Evolutionary conservation across 2,888 invertebrate species (phyloP), one percentile per base, ranked within the genome.

Genomic region (Drosophila barbarae): DNA sequence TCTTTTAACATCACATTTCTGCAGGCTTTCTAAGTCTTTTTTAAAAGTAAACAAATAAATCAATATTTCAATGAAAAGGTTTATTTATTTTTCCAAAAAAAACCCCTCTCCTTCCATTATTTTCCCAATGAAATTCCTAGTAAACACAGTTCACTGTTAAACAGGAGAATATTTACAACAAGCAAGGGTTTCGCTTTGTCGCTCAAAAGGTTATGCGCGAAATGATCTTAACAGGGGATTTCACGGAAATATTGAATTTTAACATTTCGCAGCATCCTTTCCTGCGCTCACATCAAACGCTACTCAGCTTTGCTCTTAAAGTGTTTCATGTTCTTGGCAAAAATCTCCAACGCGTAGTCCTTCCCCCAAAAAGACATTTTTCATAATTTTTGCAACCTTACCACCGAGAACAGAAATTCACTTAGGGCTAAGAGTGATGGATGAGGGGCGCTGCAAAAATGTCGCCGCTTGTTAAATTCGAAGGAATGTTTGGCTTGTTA

Each of bases 401-500:
- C 44, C 74, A 53, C 44, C 72, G 41, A 36, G 60, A 56, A 39
- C 59, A 72, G 60, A 76, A 79, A 73, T 71, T 83, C 81, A 77
- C 75, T 80, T 70, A 69, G 64, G 42, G 38, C 56, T 34, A 59
- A 69, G 49, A 44, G 44, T 41, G 69, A 39, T 50, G 35, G 28
- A 42, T 69, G 47, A 30, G 59, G 34, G 30, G 30, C 49, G 26
- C 49, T 53, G 28, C 21, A 46, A 59, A 59, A 69, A 63, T 76
- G 76, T 70, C 72, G 54, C 66, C 63, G 76, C 70, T 70, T 67
- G 61, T 69, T 69, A 69, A 63, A 63, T 68, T 61, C 32, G 73
- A 53, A 74, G 69, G 78, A 75, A 73, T 84, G 71, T 60, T 68
- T 63, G 60, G 59, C 69, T 73, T 84, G 78, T 84, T 75, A 84